Conservation (phyloP, 1,140 invertebrate species). For the Listronotus oregonensis region DNA sequence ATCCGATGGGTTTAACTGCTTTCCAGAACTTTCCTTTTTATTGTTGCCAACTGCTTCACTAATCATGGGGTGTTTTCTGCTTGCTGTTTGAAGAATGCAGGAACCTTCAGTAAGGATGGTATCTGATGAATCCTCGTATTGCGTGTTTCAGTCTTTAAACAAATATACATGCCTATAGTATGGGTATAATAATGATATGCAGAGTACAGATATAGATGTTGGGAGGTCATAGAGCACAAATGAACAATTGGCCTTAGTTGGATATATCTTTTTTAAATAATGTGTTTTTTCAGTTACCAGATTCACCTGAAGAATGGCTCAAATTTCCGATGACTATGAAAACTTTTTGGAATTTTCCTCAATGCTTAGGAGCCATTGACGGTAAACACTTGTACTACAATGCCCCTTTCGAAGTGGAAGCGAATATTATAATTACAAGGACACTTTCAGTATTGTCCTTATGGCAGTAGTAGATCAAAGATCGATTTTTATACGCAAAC, state of each 20-base stretch:
- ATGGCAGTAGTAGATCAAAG: slow-evolving; percentile 48
- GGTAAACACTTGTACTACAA: slow-evolving; percentile 24
- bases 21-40: no score
- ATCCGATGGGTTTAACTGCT: no score
- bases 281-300: no score
- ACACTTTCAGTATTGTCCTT: slow-evolving; percentile 52
- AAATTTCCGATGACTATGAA: slow-evolving; percentile 9
- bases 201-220: not conserved
- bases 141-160: slow-evolving; percentile 50
- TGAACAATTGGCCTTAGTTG: no score
- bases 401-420: slow-evolving; percentile 6
- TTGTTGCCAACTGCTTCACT: no score
- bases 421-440: slow-evolving; percentile 55
- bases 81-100: slow-evolving; percentile 3
- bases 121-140: slow-evolving; percentile 51
- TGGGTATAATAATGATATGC: not conserved
- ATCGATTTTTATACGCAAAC: slow-evolving; percentile 42
- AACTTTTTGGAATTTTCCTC: slow-evolving; percentile 26
- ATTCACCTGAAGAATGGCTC: no score
- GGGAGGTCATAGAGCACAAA: no score
- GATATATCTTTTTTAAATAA: no score
- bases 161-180: slow-evolving; percentile 53
- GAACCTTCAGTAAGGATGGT: slow-evolving; percentile 28
- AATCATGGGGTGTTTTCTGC: no score
- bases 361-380: slow-evolving; percentile 29